Base-by-base conservation (phyloP, 2,797 vertebrate genomes). In the Lates japonicus region DNA sequence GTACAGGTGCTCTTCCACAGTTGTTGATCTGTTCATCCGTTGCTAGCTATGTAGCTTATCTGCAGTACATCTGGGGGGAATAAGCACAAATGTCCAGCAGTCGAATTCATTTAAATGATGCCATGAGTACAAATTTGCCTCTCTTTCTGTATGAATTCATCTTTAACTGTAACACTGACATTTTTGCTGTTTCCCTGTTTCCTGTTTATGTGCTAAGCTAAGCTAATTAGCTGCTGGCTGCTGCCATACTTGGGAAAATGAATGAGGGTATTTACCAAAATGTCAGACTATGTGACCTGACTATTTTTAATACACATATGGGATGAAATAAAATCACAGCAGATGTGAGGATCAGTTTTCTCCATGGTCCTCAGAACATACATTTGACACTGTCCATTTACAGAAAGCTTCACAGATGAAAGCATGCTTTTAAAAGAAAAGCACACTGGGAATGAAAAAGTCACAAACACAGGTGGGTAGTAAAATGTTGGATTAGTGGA, bases 361-460 rank as follows among this genome's bases (percentile, higher is more conserved):
- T 42, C 11, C 14, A 46, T 57, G 22, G n/a, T 33, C 6, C 12
- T 63, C 19, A 10, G 6, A 57, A 55, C 9, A 37, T 4, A 39
- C 16, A 29, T 41, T 49, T 4, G 33, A 39, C 20, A 22, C 29
- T 35, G 19, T 20, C 48, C 8, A 20, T 37, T 31, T 25, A 48
- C 16, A 58, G 48, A 49, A 20, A 22, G n/a, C 8, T 33, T 19
- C 33, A 57, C 54, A 57, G 29, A 22, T 14, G 29, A 66, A 58
- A 39, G 35, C 5, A 44, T 35, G 4, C 51, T 42, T 31, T 55
- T n/a, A 37, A 29, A 44, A 35, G n/a, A 7, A 25, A 49, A 22
- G n/a, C 48, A 58, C 58, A 60, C 10, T 37, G 55, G 44, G 69
- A 72, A 52, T 60, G 69, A 76, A 22, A 37, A 41, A 1, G 4